These are phyloP conservation scores for Euborellia annulipes DNA, from an alignment of 1,140 invertebrate species.

Conservation along the genomic window DNA sequence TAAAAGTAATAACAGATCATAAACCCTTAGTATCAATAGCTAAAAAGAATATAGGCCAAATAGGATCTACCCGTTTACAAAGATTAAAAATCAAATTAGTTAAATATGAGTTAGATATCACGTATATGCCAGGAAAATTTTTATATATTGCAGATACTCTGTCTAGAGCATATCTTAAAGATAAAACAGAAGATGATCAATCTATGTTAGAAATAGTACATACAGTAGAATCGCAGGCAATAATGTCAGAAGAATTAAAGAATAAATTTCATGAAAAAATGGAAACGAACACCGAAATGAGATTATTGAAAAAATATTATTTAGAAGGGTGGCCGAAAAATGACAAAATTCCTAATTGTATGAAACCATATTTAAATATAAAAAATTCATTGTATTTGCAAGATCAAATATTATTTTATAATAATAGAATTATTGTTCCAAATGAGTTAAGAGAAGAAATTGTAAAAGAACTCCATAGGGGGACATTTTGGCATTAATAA, in stretches of 20 bases:
- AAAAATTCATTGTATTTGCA: conserved; percentile 14
- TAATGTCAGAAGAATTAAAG: no score
- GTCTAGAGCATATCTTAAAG: conserved; percentile 20
- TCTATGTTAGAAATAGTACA: conserved; percentile 1
- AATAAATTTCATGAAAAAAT: no score
- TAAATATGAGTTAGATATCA: conserved; percentile 21
- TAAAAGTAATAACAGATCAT: conserved; percentile 28
- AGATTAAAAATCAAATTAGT: conserved; percentile 22
- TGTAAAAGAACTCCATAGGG: conserved; percentile 18
- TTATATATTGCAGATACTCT: conserved; percentile 28
- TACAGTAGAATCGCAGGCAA: neutral
- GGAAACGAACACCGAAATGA: no score
- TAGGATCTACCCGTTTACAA: conserved; percentile 25
- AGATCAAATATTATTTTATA: conserved; percentile 15
- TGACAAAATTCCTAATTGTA: neutral
- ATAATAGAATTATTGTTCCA: conserved; percentile 21
- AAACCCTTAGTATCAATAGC: conserved; percentile 27
- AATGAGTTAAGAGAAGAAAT: conserved; percentile 17
- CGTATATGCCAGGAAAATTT: conserved; percentile 25
- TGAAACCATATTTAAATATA: neutral
- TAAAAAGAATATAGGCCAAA: conserved; percentile 22
- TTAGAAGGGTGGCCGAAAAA: neutral
- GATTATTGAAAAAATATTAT: neutral
- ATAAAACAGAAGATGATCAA: conserved; percentile 1
- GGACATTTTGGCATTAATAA: conserved; percentile 22